Base-by-base conservation (phyloP, 2,113 vertebrate species). In the Pogona vitticeps region DNA sequence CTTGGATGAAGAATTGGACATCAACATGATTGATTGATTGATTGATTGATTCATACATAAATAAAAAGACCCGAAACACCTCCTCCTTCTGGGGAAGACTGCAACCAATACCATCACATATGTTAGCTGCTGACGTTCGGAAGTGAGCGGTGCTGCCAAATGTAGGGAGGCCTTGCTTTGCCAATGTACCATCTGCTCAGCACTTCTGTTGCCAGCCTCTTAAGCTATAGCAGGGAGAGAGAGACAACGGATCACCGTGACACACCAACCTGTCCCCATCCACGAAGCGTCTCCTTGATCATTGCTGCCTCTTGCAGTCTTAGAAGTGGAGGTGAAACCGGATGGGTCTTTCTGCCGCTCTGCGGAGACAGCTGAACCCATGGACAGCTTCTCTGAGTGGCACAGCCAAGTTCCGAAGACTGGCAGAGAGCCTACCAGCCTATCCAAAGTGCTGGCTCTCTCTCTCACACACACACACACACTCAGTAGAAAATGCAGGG, bases 241-340 rank as follows among this genome's bases (percentile, higher is more conserved):
- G 78, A 91, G 93, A 83, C 15, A 78, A 88, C 89, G 94, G 86
- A 91, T 90, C 87, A 88, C 86, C 86, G 4, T 18, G 76, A 68
- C 36, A 59, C 31, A 36, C 68, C 67, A 87, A 80, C 73, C 83
- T 70, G 67, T 91, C 90, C 85, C 80, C 79, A 88, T 87, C 70
- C 83, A 90, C 90, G 90, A 88, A 42, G 75, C 85, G 90, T 73
- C 40, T 58, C 65, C 71, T 91, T 88, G 85, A 75, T 91, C 76
- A 81, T 75, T 85, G 59, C 28, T 70, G 89, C 86, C 75, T 78
- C 33, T 63, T 70, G 89, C 81, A 59, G 33, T 61, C 88, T 85
- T 83, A 87, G 61, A 58, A 87, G 82, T 76, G 93, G 78, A 79
- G 89, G 84, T 0, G 18, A 90, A 93, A 68, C 2, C 26, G 40